A percentile compares a stretch with the other conserved stretches of the same genome.
phyloP scores from a whole-genome alignment of 2,888 invertebrate species.

The Coremacera marginata region DNA sequence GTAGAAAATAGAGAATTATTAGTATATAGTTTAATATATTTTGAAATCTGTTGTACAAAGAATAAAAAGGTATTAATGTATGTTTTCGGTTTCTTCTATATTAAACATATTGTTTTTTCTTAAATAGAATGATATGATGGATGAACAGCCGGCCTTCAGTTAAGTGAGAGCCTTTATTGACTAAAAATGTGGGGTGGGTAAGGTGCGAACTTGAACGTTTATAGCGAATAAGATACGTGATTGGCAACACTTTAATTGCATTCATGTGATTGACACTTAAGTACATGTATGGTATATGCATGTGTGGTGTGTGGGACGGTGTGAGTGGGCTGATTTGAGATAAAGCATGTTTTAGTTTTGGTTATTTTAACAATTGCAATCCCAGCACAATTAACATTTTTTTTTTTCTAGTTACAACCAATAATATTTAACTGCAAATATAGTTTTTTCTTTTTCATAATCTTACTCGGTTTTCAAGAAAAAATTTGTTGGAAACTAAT shows the following conservation, averaged over 20 bases:
- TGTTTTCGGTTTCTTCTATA: background rate
- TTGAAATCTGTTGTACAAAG: slow-evolving; percentile 20
- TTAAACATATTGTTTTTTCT: background rate
- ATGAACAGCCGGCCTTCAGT: slow-evolving; percentile 29
- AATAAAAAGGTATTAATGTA: background rate
- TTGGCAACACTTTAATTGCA: background rate
- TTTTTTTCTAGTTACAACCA: no score
- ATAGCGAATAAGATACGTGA: background rate
- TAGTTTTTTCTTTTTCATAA: no score
- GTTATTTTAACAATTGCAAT: no score
- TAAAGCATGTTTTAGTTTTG: background rate
- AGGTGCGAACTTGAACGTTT: background rate
- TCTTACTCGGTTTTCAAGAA: no score
- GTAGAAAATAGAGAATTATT: slow-evolving; percentile 31
- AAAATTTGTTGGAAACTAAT: no score
- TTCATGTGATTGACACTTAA: background rate
- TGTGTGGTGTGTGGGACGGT: background rate
- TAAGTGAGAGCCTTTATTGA: background rate
- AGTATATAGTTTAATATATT: slow-evolving; percentile 10
- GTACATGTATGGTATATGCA: background rate
- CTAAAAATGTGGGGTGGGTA: background rate
- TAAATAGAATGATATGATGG: background rate
- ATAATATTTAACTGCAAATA: no score
- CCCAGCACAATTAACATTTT: no score
- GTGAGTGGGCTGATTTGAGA: background rate